A percentile compares a stretch with the other conserved stretches of the same genome.
Conservation (phyloP, 2,797 vertebrate genomes). For the Mastacembelus armatus region DNA sequence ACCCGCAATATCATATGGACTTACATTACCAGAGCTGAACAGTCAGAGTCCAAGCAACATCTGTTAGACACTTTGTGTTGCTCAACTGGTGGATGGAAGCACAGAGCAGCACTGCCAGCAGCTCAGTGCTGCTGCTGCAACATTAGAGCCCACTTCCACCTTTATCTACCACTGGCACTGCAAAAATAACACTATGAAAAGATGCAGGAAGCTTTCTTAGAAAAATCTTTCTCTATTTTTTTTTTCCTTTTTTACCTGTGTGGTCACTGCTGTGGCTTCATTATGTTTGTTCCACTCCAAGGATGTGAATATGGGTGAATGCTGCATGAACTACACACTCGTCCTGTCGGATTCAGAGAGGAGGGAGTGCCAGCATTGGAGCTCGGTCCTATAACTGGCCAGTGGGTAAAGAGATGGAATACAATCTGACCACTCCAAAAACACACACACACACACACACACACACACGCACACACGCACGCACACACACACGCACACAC, state of each 20-base stretch:
- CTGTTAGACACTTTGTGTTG: not conserved
- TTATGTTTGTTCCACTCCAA: slow-evolving; percentile 25
- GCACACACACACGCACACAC: slow-evolving; percentile 21
- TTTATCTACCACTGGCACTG: slow-evolving; percentile 21
- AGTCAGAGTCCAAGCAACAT: not conserved
- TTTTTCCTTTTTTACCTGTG: slow-evolving; percentile 52
- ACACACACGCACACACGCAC: slow-evolving; percentile 11
- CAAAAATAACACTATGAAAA: slow-evolving; percentile 20
- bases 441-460: too few relatives aligned
- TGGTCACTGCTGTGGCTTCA: slow-evolving; percentile 39
- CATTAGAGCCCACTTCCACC: slow-evolving; percentile 38
- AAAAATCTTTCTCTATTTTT: not conserved
- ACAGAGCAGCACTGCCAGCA: slow-evolving; percentile 22
- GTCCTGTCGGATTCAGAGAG: slow-evolving; percentile 19
- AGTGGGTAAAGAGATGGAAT: slow-evolving; percentile 52
- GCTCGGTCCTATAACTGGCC: slow-evolving; percentile 48
- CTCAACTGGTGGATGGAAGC: slow-evolving; percentile 10
- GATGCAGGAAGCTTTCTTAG: slow-evolving; percentile 8
- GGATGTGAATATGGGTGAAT: slow-evolving; percentile 20
- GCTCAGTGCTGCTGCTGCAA: slow-evolving; percentile 32
- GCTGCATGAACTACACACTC: slow-evolving; percentile 17
- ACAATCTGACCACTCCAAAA: slow-evolving; percentile 58
- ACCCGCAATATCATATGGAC: not conserved
- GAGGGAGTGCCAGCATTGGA: slow-evolving; percentile 23
- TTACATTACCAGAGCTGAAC: not conserved